Evolutionary conservation across 2,888 invertebrate species (phyloP).

Genomic region (Netelia inedita): DNA sequence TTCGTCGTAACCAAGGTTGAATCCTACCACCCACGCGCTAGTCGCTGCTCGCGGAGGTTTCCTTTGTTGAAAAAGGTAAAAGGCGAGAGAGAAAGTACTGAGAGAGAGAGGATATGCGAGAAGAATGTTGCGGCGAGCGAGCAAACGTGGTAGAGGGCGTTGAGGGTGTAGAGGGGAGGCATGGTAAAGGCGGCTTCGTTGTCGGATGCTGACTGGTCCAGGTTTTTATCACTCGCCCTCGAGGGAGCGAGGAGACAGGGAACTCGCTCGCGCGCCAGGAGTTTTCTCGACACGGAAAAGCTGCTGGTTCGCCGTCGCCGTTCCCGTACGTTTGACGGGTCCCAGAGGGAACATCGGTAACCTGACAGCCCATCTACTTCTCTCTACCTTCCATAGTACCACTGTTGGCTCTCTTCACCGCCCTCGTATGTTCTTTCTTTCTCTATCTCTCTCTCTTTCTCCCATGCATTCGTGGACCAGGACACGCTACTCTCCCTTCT

Average conservation of each 20-base stretch:
- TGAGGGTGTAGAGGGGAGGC: slow-evolving; percentile 5
- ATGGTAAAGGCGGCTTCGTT: slow-evolving; percentile 76
- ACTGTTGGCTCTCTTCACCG: slow-evolving; percentile 46
- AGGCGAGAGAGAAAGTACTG: slow-evolving; percentile 37
- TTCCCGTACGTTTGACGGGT: slow-evolving; percentile 81
- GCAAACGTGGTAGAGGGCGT: not conserved
- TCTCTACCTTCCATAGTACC: slow-evolving; percentile 36
- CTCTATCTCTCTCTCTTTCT: slow-evolving; percentile 36
- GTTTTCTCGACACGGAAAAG: slow-evolving; percentile 73
- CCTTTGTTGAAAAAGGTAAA: slow-evolving; percentile 58
- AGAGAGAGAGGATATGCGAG: slow-evolving; percentile 18
- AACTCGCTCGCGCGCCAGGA: slow-evolving; percentile 47
- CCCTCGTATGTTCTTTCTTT: slow-evolving; percentile 45
- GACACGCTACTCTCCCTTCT: not conserved
- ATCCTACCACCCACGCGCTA: slow-evolving; percentile 15
- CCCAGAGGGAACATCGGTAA: slow-evolving; percentile 81
- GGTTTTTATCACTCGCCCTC: slow-evolving; percentile 81
- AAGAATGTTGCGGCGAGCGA: slow-evolving; percentile 15
- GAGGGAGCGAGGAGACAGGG: slow-evolving; percentile 76
- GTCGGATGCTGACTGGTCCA: slow-evolving; percentile 81
- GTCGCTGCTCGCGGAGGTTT: slow-evolving; percentile 24
- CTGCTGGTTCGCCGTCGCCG: slow-evolving; percentile 76
- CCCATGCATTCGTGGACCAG: not conserved
- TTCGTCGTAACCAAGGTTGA: slow-evolving; percentile 40
- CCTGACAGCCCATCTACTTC: slow-evolving; percentile 80